phyloP scores from a whole-genome alignment of 2,113 vertebrate species.

The Nothocercus julius region DNA sequence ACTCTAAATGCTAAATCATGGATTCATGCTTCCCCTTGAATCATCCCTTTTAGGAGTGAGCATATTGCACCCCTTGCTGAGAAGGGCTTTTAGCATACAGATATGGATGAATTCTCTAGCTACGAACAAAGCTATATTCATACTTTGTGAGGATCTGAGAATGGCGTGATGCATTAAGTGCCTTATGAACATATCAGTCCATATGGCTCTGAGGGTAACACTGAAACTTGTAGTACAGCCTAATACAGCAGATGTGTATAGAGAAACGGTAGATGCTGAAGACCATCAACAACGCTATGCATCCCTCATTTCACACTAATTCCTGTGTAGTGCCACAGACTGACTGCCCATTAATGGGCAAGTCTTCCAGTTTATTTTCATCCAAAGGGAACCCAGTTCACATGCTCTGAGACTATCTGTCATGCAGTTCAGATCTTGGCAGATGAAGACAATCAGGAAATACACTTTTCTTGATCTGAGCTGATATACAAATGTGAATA shows the following conservation, averaged over 20 bases:
- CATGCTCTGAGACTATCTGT: neutral
- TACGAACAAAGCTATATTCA: fast-evolving
- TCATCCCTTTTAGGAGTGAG: neutral
- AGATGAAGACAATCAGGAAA: neutral
- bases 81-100: neutral
- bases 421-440: neutral
- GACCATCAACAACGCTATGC: neutral
- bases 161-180: too few species aligned
- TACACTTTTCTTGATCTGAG: neutral
- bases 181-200: too few species aligned
- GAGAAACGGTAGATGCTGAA: neutral
- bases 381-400: fast-evolving
- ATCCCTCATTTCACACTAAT: neutral
- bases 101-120: neutral
- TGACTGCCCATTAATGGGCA: neutral
- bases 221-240: too few species aligned
- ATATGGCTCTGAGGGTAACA: too few species aligned
- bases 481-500: neutral
- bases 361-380: neutral
- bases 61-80: neutral
- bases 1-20: neutral
- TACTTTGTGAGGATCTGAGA: neutral
- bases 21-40: neutral
- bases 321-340: neutral
- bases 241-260: too few species aligned